Evolutionary conservation across 1,140 invertebrate genomes (phyloP), one percentile per base, ranked within the genome.

Genomic region (Drosophila nebulosa): DNA sequence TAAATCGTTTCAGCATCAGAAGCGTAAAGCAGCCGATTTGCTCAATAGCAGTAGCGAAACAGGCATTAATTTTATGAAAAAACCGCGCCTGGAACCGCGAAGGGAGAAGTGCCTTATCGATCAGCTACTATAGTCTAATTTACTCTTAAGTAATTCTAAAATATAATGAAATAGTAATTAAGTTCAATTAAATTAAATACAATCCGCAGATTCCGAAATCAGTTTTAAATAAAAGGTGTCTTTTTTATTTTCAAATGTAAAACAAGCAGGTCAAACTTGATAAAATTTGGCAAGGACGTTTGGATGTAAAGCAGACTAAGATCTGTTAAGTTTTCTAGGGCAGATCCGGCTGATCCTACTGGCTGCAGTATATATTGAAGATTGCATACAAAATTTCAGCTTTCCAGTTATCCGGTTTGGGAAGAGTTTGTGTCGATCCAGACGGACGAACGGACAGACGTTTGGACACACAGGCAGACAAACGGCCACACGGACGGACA

Each of bases 31-130:
- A 2, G 80, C 79, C 2, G 90, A 91, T 57, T 63, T 85, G 39
- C 64, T 90, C 1, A 90, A 90, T 58, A 91, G 77, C 64, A 89
- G 84, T 68, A 89, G 56, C 39, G 90, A 88, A 64, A 89, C 84
- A 26, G 86, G 90, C 12, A 60, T 78, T 1, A 90, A 91, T 58
- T 85, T 90, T 46, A 85, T 90, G 66, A 91, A 91, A 27, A 91
- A 86, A 53, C 83, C 81, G 0, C 67, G 64, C 4, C 50, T 78
- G 46, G 83, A 91, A 53, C 77, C 77, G 2, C 77, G 75, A 1
- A 73, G 90, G 14, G 83, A 89, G 4, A 90, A 90, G 74, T 90
- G 86, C 69, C 84, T 91, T 55, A 91, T 91, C 14, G 90, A 91
- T 79, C 90, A 91, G 74, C 53, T 91, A 36, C 75, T 90, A 57